Percentiles rank a stretch among this genome's conserved stretches.
Evolutionary conservation across 23 tunicate species (phyloP).

Genomic region (Oikopleura dioica): DNA sequence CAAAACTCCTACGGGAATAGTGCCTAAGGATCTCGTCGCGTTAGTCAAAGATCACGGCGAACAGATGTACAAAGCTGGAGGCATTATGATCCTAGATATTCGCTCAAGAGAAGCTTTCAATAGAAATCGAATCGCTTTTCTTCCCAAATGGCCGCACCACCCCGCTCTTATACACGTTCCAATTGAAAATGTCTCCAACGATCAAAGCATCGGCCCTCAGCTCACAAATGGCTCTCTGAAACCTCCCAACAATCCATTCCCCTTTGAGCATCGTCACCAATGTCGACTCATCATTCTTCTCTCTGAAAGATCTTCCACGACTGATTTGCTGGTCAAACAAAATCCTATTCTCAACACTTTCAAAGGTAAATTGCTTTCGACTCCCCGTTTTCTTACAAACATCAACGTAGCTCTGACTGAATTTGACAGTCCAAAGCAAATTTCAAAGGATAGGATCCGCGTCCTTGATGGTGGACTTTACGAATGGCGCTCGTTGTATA

Average conservation of each 20-base stretch:
- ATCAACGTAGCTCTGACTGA: background rate
- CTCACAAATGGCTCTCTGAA: background rate
- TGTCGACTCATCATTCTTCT: too few species aligned
- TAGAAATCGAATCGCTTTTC: conserved; percentile 11
- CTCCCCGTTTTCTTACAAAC: too few species aligned
- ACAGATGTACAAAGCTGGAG: background rate
- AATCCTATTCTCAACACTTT: too few species aligned
- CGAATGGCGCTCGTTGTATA: background rate
- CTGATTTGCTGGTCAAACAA: too few species aligned
- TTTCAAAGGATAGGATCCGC: background rate
- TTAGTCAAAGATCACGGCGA: background rate
- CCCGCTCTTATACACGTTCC: background rate
- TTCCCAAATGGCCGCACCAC: conserved; percentile 13
- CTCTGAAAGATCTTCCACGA: too few species aligned
- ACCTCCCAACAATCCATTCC: too few species aligned
- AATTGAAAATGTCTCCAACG: background rate
- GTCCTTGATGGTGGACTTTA: background rate
- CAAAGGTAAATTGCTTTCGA: too few species aligned
- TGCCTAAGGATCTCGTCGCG: background rate
- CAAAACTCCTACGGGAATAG: background rate
- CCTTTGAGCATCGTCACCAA: too few species aligned
- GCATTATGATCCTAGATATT: background rate
- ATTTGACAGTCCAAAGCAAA: background rate
- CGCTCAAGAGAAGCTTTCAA: background rate
- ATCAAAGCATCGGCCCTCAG: background rate